Conservation (phyloP, 1,140 invertebrate species). For the Aradophagus sp. region DNA sequence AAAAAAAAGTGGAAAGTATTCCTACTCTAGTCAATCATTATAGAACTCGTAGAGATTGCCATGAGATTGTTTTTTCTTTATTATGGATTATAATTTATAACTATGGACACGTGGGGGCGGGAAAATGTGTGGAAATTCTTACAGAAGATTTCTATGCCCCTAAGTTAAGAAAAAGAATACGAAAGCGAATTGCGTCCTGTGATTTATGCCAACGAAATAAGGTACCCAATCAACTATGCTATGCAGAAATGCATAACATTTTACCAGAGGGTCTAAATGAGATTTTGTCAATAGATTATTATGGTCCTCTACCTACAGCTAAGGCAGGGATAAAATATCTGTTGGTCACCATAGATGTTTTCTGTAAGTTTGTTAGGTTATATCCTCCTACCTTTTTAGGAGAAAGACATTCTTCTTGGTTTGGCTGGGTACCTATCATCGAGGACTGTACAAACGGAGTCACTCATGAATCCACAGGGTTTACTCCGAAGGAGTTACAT, state of each 20-base stretch:
- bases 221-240: conserved; percentile 8
- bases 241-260: conserved; percentile 13
- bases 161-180: conserved; percentile 36
- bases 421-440: conserved; percentile 37
- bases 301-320: conserved; percentile 56
- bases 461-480: no score
- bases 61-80: no score
- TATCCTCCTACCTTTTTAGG: conserved; percentile 60
- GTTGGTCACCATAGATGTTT: conserved; percentile 62
- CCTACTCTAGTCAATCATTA: neutral
- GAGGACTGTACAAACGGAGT: neutral
- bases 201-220: conserved; percentile 48
- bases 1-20: no score
- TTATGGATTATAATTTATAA: no score
- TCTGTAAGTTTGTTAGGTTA: conserved; percentile 59
- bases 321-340: conserved; percentile 52
- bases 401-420: no score
- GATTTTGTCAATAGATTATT: conserved; percentile 60
- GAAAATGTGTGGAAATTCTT: no score
- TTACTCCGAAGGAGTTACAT: conserved; percentile 1
- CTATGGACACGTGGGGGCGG: no score
- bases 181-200: conserved; percentile 31
- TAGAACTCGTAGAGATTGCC: conserved; percentile 24
- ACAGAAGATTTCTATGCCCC: conserved; percentile 53
- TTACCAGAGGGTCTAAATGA: conserved; percentile 34